Percentiles rank a stretch among this genome's conserved stretches.
phyloP scores from a whole-genome alignment of 2,888 invertebrate genomes.

The Oscheius onirici region DNA sequence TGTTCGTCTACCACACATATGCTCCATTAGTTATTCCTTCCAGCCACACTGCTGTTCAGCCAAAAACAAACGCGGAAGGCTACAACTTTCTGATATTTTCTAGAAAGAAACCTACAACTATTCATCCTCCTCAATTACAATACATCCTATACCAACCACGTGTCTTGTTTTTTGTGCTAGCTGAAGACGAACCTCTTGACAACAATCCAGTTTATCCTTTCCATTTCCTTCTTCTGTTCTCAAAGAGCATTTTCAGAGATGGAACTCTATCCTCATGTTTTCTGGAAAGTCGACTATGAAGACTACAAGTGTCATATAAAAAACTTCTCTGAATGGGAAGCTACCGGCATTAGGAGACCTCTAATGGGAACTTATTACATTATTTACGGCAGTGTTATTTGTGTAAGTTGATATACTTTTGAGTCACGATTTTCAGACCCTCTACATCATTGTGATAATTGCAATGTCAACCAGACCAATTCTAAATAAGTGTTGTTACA shows the following conservation, averaged over 20 bases:
- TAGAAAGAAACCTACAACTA: too few relatives aligned
- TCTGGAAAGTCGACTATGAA: background rate
- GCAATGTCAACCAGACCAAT: constrained; percentile 13
- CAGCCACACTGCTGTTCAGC: too few relatives aligned
- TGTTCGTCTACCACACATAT: too few relatives aligned
- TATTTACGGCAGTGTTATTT: constrained; percentile 11
- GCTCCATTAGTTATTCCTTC: too few relatives aligned
- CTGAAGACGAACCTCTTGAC: too few relatives aligned
- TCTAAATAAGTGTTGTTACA: background rate
- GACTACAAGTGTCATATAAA: background rate
- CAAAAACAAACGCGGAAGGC: too few relatives aligned
- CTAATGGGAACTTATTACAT: constrained; percentile 8
- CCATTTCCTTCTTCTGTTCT: too few relatives aligned
- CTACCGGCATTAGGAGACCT: background rate
- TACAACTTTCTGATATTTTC: too few relatives aligned
- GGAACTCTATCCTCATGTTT: background rate
- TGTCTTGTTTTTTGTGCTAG: too few relatives aligned
- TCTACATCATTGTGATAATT: constrained; percentile 5
- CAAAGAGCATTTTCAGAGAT: background rate
- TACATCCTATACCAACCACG: too few relatives aligned
- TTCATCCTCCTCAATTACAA: too few relatives aligned
- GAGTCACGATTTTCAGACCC: constrained; percentile 1
- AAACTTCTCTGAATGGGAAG: background rate
- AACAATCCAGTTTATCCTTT: too few relatives aligned
- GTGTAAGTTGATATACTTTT: constrained; percentile 4